Base-by-base conservation (phyloP, 2,113 vertebrate species). In the Helogale parvula region DNA sequence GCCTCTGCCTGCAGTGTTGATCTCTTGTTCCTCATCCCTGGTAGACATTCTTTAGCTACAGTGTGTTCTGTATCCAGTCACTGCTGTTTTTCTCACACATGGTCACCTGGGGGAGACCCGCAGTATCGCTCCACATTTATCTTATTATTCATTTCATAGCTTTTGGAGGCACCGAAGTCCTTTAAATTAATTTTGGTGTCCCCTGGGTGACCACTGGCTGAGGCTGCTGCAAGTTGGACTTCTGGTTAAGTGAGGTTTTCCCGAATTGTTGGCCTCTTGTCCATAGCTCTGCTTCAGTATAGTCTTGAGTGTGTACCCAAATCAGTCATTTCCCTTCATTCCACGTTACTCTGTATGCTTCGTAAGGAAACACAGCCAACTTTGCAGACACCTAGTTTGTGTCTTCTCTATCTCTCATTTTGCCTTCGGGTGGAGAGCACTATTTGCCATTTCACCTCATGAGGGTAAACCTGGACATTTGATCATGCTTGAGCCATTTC, bases 91-190 rank as follows among this genome's bases (percentile, higher is more conserved):
- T 71, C 9, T 74, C 31, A 79, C 54, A 71, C 9, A 66, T 72
- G 65, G 2, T 54, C 50, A 50, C 72, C 63, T 89, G 79, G 72
- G 69, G 31, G 35, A 90, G 29, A 57, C 27, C 31, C 76, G 72
- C 72, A 6, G 15, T 95, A 38, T 93, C 31, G 86, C 54, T 89
- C 31, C 52, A 10, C 66, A 82, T 94, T 92, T 95, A 29, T 91
- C 50, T 31, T 72, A 88, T 94, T 57, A 92, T 81, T 71, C 85
- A 52, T 1, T 45, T 94, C 31, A 60, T 71, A 93, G 35, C 31
- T 82, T 80, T 96, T 87, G 47, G 23, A 9, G 45, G 45, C 17
- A 93, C 81, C 1, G 60, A 88, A 90, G 19, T 69, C 41, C 33
- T 57, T 95, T 82, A 60, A 95, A 41, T n/a, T 38, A 57, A 94